Conservation (phyloP, 2,113 vertebrate species). For the Ctenomys sociabilis region DNA sequence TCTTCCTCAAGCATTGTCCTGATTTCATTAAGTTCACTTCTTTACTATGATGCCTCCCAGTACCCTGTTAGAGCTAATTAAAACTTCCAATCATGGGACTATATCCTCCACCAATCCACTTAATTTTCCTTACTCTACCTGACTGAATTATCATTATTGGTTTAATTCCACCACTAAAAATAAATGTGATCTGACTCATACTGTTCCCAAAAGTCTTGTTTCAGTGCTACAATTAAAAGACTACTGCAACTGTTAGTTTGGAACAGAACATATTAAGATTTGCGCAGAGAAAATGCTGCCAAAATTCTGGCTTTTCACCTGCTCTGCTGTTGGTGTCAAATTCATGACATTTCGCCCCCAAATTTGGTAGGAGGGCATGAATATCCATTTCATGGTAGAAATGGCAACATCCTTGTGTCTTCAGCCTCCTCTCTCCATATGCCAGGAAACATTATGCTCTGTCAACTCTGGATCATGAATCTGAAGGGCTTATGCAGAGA, state of each 20-base stretch:
- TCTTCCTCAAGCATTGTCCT: slow-evolving; percentile 22
- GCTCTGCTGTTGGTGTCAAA: slow-evolving; percentile 72
- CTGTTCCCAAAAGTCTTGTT: slow-evolving; percentile 76
- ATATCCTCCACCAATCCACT: not conserved
- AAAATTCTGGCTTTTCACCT: slow-evolving; percentile 78
- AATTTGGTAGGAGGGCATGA: slow-evolving; percentile 75
- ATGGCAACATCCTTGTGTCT: slow-evolving; percentile 64
- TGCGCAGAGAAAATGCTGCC: slow-evolving; percentile 66
- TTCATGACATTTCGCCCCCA: slow-evolving; percentile 75
- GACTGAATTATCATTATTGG: slow-evolving; percentile 74
- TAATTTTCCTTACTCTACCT: slow-evolving; percentile 46
- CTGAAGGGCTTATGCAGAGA: slow-evolving; percentile 51
- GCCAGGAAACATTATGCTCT: slow-evolving; percentile 39
- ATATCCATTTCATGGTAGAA: slow-evolving; percentile 59
- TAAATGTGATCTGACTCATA: slow-evolving; percentile 80
- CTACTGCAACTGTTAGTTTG: slow-evolving; percentile 73
- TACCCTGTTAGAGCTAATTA: not conserved
- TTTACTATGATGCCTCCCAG: not conserved
- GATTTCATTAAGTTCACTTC: not conserved
- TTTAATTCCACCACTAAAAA: slow-evolving; percentile 77
- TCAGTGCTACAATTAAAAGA: slow-evolving; percentile 76
- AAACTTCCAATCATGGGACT: not conserved
- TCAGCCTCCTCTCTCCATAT: slow-evolving; percentile 55
- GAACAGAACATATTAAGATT: slow-evolving; percentile 77
- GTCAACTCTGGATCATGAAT: slow-evolving; percentile 57